Evolutionary conservation across 2,888 invertebrate species (phyloP).

Genomic region (Chrysolina haemoptera): DNA sequence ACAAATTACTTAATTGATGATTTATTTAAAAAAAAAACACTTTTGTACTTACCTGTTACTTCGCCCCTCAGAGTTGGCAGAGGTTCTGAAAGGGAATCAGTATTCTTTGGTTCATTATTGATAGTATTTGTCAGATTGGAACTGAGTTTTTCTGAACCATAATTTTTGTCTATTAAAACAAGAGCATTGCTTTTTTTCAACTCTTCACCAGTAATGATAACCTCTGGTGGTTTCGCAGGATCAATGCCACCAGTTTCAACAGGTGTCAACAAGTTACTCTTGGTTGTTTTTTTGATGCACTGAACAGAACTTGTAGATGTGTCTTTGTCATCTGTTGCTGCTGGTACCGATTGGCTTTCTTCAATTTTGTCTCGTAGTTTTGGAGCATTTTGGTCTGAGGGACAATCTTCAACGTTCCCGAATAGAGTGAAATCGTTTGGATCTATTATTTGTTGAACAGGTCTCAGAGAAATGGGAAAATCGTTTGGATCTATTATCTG

Average conservation of each 20-base stretch:
- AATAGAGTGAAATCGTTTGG: slow-evolving; percentile 21
- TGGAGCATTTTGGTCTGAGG: not conserved
- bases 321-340: not conserved
- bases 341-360: not conserved
- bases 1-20: no score
- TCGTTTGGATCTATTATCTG: slow-evolving; percentile 14
- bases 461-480: not conserved
- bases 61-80: not conserved
- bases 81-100: not conserved
- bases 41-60: not conserved
- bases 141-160: not conserved
- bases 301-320: not conserved
- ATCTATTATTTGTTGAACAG: slow-evolving; percentile 1
- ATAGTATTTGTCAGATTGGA: not conserved
- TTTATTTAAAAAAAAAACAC: no score
- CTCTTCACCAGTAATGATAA: not conserved
- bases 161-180: not conserved
- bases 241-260: not conserved
- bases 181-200: not conserved
- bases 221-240: not conserved
- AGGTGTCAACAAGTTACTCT: not conserved
- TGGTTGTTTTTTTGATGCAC: not conserved
- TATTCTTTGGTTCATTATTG: not conserved
- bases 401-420: not conserved
- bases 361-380: not conserved